A percentile compares a stretch with the other conserved stretches of the same genome.
These are phyloP conservation scores for Podarcis cretensis DNA, from an alignment of 2,113 vertebrate species.

Conservation along the genomic window DNA sequence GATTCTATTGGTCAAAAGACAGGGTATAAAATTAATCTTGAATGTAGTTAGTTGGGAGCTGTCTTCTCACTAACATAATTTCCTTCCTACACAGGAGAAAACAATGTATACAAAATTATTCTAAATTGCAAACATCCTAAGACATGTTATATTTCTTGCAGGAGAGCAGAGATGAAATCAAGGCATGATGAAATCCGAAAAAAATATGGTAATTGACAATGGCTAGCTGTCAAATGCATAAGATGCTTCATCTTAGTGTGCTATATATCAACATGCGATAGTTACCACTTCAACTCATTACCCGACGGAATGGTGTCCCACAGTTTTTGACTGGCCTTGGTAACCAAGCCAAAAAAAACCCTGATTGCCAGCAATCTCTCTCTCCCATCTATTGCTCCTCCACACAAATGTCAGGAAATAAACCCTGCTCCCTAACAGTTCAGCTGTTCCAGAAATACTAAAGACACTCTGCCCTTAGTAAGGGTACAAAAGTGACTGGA, in stretches of 20 bases:
- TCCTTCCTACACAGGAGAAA: background rate
- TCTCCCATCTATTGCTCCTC: background rate
- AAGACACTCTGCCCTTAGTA: background rate
- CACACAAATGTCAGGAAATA: background rate
- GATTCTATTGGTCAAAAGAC: background rate
- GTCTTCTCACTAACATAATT: background rate
- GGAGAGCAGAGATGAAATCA: conserved; percentile 90
- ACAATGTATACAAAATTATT: conserved; percentile 37
- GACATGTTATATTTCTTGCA: conserved; percentile 61
- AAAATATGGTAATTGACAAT: conserved; percentile 87
- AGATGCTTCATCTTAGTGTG: background rate
- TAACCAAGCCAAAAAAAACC: background rate
- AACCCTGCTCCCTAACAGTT: background rate
- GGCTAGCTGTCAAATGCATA: background rate
- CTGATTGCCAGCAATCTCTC: background rate
- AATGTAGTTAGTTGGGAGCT: background rate
- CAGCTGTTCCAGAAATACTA: background rate
- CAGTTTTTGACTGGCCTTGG: background rate
- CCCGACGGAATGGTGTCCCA: background rate
- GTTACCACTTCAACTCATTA: background rate
- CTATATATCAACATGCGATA: background rate
- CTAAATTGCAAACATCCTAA: background rate
- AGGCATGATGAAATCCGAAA: conserved; percentile 93
- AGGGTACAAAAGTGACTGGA: background rate
- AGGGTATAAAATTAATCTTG: background rate